phyloP scores from a whole-genome alignment of 2,113 vertebrate species.

The Bufo gargarizans region DNA sequence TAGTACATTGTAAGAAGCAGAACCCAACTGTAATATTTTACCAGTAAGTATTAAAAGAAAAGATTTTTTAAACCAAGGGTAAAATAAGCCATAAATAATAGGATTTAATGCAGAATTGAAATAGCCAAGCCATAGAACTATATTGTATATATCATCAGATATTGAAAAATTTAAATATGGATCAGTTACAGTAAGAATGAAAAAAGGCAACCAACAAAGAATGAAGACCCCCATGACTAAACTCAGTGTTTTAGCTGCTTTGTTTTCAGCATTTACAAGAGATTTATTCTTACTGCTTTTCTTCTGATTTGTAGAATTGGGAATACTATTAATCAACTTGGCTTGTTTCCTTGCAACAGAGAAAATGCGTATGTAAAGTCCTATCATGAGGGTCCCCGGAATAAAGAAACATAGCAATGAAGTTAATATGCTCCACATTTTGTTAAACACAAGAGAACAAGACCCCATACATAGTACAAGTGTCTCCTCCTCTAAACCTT shows the following conservation, averaged over 20 bases:
- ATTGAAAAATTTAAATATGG: slow-evolving; percentile 59
- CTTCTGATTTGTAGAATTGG: slow-evolving; percentile 41
- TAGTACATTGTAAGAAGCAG: slow-evolving; percentile 47
- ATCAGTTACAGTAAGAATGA: slow-evolving; percentile 46
- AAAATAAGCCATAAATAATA: slow-evolving; percentile 62
- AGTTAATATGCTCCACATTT: slow-evolving; percentile 60
- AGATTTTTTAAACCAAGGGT: slow-evolving; percentile 61
- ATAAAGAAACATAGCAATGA: slow-evolving; percentile 65
- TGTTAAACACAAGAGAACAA: slow-evolving; percentile 63
- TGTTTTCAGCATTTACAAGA: slow-evolving; percentile 56
- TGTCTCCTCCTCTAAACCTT: slow-evolving; percentile 47
- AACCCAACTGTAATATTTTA: slow-evolving; percentile 53
- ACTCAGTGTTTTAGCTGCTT: slow-evolving; percentile 57
- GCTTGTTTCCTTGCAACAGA: slow-evolving; percentile 59
- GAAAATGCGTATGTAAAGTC: slow-evolving; percentile 61
- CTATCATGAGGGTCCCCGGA: slow-evolving; percentile 61
- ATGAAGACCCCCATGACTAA: slow-evolving; percentile 10
- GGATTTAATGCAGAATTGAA: slow-evolving; percentile 56
- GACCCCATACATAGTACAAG: slow-evolving; percentile 55
- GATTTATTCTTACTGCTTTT: slow-evolving; percentile 34
- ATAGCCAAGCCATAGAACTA: slow-evolving; percentile 60
- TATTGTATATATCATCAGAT: slow-evolving; percentile 49
- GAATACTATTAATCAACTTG: slow-evolving; percentile 49
- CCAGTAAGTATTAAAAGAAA: slow-evolving; percentile 56
- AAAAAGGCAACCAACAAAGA: slow-evolving; percentile 57